Conservation (phyloP, 2,797 vertebrate species). For the Hippoglossus hippoglossus region DNA sequence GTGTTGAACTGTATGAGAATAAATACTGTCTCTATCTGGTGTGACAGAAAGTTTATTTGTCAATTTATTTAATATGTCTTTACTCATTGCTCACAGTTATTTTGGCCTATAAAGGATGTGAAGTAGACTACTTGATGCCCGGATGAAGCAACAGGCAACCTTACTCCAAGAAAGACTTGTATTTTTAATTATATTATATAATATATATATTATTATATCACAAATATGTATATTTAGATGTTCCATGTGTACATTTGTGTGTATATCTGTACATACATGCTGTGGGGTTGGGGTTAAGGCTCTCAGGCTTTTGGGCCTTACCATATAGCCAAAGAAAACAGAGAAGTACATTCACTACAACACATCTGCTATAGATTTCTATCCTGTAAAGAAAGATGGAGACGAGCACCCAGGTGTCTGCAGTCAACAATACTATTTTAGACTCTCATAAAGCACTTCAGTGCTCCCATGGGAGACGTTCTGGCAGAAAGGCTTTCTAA, state of each 20-base stretch:
- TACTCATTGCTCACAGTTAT: too few species aligned
- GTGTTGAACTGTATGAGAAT: too few species aligned
- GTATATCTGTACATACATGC: background rate
- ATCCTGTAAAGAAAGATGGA: background rate
- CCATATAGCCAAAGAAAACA: background rate
- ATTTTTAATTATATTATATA: too few species aligned
- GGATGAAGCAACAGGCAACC: too few species aligned
- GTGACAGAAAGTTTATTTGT: too few species aligned
- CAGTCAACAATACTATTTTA: background rate
- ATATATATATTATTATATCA: too few species aligned
- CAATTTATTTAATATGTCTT: too few species aligned
- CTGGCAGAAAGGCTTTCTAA: background rate
- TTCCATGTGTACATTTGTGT: background rate
- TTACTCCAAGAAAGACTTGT: background rate
- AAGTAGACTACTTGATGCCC: too few species aligned
- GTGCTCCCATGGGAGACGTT: background rate
- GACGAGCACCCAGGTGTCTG: background rate
- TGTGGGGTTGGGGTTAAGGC: background rate
- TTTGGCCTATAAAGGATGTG: too few species aligned
- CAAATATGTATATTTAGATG: constrained; percentile 13
- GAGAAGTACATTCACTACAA: background rate
- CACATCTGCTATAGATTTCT: constrained; percentile 5
- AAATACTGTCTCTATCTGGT: too few species aligned
- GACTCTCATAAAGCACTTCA: background rate
- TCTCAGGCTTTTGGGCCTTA: background rate